Evolutionary conservation across 92 coral and sea anemone genomes (phyloP).

Genomic region (Hydrozoanthus gracilis): DNA sequence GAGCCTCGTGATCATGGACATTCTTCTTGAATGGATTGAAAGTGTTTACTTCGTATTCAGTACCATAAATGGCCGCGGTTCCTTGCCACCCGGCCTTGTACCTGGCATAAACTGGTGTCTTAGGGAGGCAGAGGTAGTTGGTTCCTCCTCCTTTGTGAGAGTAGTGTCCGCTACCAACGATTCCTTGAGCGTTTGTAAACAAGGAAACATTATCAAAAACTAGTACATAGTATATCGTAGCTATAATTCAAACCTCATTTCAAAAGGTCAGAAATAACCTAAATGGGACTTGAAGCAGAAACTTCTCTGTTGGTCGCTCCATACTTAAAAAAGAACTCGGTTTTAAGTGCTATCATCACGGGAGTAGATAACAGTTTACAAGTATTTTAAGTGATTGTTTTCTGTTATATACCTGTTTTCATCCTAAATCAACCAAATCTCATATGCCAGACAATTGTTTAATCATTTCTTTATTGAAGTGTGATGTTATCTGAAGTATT

Average conservation of each 20-base stretch:
- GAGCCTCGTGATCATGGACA: background rate
- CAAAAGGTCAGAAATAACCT: no score
- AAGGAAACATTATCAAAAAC: constrained; percentile 22
- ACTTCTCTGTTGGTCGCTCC: no score
- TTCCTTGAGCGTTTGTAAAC: background rate
- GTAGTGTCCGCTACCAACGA: no score
- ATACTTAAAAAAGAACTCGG: no score
- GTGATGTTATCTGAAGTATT: background rate
- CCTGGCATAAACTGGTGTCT: background rate
- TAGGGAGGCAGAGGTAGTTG: no score
- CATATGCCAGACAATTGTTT: constrained; percentile 17
- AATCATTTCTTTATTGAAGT: background rate
- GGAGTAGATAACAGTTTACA: background rate
- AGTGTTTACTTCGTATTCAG: background rate
- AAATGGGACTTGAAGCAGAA: no score
- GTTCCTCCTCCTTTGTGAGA: no score
- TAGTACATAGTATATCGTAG: no score
- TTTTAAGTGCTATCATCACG: no score
- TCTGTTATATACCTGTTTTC: background rate
- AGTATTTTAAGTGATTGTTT: background rate
- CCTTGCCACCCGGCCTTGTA: background rate
- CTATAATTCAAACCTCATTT: no score
- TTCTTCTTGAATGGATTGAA: background rate
- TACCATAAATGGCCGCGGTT: background rate
- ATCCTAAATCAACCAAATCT: background rate